These are phyloP conservation scores for Heliconius cydno DNA, from an alignment of 2,888 invertebrate species.

Conservation along the genomic window DNA sequence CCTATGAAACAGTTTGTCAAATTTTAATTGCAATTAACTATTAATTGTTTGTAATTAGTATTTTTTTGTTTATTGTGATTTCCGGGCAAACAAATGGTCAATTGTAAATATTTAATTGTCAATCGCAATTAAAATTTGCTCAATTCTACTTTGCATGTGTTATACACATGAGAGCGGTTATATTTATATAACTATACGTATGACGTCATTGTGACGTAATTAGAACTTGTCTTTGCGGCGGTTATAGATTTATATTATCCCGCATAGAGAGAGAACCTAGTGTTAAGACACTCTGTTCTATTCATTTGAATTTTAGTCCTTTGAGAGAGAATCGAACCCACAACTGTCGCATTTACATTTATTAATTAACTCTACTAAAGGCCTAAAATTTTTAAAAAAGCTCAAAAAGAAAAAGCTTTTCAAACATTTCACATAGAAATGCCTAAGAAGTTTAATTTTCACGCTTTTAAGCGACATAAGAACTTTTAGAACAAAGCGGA, in stretches of 20 bases:
- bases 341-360: no score
- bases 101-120: neutral
- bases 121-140: neutral
- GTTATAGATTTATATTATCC: neutral
- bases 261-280: neutral
- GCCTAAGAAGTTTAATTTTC: neutral
- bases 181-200: no score
- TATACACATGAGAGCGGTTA: no score
- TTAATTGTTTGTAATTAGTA: neutral
- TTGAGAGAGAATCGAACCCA: no score
- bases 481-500: constrained; percentile 5
- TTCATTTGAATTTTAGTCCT: no score
- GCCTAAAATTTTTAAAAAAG: neutral
- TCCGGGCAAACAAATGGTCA: neutral
- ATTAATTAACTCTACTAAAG: neutral
- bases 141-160: no score
- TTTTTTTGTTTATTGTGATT: neutral
- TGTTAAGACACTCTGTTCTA: neutral
- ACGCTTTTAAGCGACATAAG: neutral
- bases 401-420: neutral
- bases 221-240: no score
- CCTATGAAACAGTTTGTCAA: neutral
- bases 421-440: neutral
- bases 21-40: neutral
- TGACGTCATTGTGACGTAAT: no score